Evolutionary conservation across 2,113 vertebrate genomes (phyloP).

Genomic region (Hipposideros armiger): DNA sequence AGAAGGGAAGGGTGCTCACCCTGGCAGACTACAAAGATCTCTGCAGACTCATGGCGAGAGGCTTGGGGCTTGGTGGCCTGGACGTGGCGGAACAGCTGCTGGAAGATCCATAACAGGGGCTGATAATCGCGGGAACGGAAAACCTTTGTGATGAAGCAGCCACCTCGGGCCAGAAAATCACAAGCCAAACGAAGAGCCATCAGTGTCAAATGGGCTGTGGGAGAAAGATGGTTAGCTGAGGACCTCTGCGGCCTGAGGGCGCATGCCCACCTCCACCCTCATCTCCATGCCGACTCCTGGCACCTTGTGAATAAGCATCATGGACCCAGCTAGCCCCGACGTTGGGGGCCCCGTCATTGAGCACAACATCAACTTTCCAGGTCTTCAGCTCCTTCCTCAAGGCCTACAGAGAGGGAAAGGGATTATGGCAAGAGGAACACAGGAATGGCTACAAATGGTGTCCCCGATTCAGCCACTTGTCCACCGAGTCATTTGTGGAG

Average conservation of each 20-base stretch:
- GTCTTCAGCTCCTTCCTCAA: slow-evolving; percentile 96
- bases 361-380: slow-evolving; percentile 97
- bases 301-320: slow-evolving; percentile 98
- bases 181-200: slow-evolving; percentile 96
- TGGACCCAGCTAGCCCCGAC: slow-evolving; percentile 97
- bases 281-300: neutral
- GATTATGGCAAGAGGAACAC: rapidly evolving
- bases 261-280: neutral
- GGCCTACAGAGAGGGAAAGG: slow-evolving; percentile 85
- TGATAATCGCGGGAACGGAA: slow-evolving; percentile 99
- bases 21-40: slow-evolving; percentile 99
- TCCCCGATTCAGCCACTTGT: neutral
- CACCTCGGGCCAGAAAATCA: slow-evolving; percentile 95
- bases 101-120: slow-evolving; percentile 97
- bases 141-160: slow-evolving; percentile 97
- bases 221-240: neutral
- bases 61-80: slow-evolving; percentile 98
- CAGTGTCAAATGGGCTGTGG: slow-evolving; percentile 93
- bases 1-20: slow-evolving; percentile 85
- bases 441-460: neutral
- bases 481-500: neutral
- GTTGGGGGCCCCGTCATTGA: slow-evolving; percentile 97
- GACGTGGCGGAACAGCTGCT: slow-evolving; percentile 97
- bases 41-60: slow-evolving; percentile 96
- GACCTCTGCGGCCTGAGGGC: neutral